These are phyloP conservation scores for Diacarnus erythraeanus DNA, from an alignment of 37 sponge, comb jelly and placozoan species.

Conservation along the genomic window DNA sequence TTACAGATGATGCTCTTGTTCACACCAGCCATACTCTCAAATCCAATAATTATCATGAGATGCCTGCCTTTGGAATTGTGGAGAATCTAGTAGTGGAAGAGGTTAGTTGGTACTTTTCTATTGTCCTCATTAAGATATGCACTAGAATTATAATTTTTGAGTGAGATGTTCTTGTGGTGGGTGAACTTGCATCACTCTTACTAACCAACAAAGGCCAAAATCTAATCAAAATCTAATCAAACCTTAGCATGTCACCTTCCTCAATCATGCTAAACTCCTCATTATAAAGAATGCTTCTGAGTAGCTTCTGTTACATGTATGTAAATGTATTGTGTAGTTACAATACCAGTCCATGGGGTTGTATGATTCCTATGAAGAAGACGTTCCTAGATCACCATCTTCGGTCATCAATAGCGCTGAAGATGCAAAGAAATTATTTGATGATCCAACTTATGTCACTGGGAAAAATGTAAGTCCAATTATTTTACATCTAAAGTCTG, in stretches of 20 bases:
- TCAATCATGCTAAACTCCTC: too few relatives aligned
- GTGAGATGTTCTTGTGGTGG: too few relatives aligned
- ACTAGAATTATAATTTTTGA: too few relatives aligned
- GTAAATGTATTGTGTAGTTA: conserved; percentile 29
- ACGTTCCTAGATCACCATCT: not conserved
- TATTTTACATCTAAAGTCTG: too few relatives aligned
- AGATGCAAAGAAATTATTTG: conserved; percentile 27
- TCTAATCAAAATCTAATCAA: too few relatives aligned
- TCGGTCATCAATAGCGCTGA: too few relatives aligned
- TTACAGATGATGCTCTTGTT: conserved; percentile 27
- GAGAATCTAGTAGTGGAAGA: conserved; percentile 78
- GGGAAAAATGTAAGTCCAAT: not conserved
- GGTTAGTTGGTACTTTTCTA: conserved; percentile 46
- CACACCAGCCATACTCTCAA: conserved; percentile 25
- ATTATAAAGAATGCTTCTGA: not conserved
- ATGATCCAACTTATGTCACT: conserved; percentile 47
- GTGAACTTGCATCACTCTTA: too few relatives aligned
- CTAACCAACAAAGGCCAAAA: too few relatives aligned
- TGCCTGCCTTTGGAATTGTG: conserved; percentile 64
- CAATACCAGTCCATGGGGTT: conserved; percentile 73
- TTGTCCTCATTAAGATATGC: too few relatives aligned
- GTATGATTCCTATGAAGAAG: conserved; percentile 39
- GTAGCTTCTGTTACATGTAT: too few relatives aligned
- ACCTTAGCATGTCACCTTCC: too few relatives aligned
- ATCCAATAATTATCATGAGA: not conserved